Evolutionary conservation across 2,888 invertebrate species (phyloP), one percentile per base, ranked within the genome.

Genomic region (Agriotes lineatus): DNA sequence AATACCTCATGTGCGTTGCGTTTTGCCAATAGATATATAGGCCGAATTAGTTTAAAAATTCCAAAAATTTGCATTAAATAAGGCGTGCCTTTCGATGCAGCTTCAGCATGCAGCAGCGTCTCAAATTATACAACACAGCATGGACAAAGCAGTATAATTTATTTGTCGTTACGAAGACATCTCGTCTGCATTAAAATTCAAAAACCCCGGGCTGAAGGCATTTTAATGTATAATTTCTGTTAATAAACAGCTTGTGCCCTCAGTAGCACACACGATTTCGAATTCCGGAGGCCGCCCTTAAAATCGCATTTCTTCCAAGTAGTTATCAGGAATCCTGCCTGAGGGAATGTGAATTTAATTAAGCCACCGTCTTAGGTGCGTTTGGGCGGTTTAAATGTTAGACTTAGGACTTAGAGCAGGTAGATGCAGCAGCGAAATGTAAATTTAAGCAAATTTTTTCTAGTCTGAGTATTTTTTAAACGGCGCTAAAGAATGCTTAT

Each of bases 391-490:
- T 3, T 48, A 48, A 45, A 48, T 45, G 45, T 60, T 16, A 33
- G 22, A 30, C 30, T 20, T 45, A 30, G 14, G 18, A 56, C 37
- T 59, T 30, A 33, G n/a, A 35, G 9, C 25, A 58, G 39, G 39
- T n/a, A 25, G 42, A 16, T 30, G 30, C 42, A 9, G 58, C 16
- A 6, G 18, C 37, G 12, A 57, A 39, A 57, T 57, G 57, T 57
- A 57, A 57, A 57, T 57, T 33, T 37, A 25, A 7, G 35, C 33
- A 2, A 12, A 60, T 48, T 60, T 18, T 18, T 60, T 1, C 33
- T 19, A 30, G 60, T 60, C 60, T 60, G 60, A 60, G 60, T 35
- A 60, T 60, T 48, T 60, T 60, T 60, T 60, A 60, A 60, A 60
- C 35, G 45, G 14, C 16, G n/a, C 33, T 33, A 52, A 12, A 1